Conservation (phyloP, 2,888 invertebrate species). For the Cartodere bifasciata region DNA sequence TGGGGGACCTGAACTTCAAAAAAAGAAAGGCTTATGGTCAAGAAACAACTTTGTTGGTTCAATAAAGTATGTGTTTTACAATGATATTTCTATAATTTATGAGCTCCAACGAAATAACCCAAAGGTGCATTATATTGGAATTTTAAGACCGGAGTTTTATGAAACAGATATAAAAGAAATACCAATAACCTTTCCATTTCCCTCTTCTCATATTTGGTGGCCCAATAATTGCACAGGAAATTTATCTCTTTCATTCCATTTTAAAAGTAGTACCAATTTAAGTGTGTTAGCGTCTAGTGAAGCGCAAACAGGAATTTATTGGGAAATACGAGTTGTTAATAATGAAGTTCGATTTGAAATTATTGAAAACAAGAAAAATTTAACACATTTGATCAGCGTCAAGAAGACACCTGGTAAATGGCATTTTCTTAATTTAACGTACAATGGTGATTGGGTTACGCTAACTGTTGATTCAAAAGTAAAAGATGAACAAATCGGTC, state of each 20-base stretch:
- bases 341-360: constrained; percentile 78
- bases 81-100: constrained; percentile 83
- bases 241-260: constrained; percentile 71
- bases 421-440: constrained; percentile 72
- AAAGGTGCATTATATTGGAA: constrained; percentile 45
- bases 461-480: constrained; percentile 65
- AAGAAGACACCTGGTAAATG: constrained; percentile 70
- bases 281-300: constrained; percentile 79
- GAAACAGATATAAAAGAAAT: constrained; percentile 77
- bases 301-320: constrained; percentile 65
- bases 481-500: constrained; percentile 42
- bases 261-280: constrained; percentile 64
- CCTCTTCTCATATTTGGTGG: constrained; percentile 85
- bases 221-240: constrained; percentile 61
- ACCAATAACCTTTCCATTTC: constrained; percentile 84
- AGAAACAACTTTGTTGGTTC: constrained; percentile 57
- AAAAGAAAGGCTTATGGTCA: constrained; percentile 55
- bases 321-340: constrained; percentile 78
- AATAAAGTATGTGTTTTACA: constrained; percentile 84
- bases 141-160: constrained; percentile 70
- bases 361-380: constrained; percentile 60
- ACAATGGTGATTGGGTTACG: constrained; percentile 58
- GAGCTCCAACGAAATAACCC: constrained; percentile 75
- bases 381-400: constrained; percentile 65
- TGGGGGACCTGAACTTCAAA: constrained; percentile 57